Base-by-base conservation (phyloP, 2,888 invertebrate species). In the Peribatodes rhomboidaria region DNA sequence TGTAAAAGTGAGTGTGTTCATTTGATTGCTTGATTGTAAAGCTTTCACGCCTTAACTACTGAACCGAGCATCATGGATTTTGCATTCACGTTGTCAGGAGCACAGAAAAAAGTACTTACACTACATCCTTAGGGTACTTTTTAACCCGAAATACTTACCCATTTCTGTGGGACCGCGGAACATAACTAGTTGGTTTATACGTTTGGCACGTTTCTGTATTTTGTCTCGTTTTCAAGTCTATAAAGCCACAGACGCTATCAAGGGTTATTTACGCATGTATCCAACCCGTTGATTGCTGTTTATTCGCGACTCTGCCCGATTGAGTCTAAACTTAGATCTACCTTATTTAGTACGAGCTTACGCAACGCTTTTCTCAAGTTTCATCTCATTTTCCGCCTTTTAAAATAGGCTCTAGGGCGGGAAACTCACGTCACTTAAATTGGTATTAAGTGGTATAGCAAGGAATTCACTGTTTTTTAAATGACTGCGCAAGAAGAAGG, bases 291-390 rank as follows among this genome's bases (percentile, higher is more conserved):
- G 57, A 71, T 69, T 57, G 71, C 68, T 41, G 67, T 67, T 69
- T 70, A 69, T 71, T 69, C 57, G 70, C 67, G 54, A 62, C 54
- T 22, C 20, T 52, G 55, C 63, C 22, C 47, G 60, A 58, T 59
- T 47, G 20, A 59, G 56, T 67, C 49, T 49, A 56, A 68, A 61
- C 64, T 49, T 57, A 65, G 61, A 49, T 41, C 52, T 54, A 61
- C 56, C 68, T 56, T 59, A 69, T 67, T 69, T 66, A 67, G 68
- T 39, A 53, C 52, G 18, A 18, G 44, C 65, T 64, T 63, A 67
- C 58, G 62, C 67, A 68, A 67, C 42, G 64, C 33, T 62, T 64
- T 64, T 52, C 68, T 70, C 65, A 64, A 67, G 62, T 70, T 72
- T 63, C 65, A 61, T 68, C 44, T 31, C 65, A 52, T 42, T 52